These are phyloP conservation scores for Monochamus saltuarius DNA, from an alignment of 1,140 invertebrate species.

Conservation along the genomic window DNA sequence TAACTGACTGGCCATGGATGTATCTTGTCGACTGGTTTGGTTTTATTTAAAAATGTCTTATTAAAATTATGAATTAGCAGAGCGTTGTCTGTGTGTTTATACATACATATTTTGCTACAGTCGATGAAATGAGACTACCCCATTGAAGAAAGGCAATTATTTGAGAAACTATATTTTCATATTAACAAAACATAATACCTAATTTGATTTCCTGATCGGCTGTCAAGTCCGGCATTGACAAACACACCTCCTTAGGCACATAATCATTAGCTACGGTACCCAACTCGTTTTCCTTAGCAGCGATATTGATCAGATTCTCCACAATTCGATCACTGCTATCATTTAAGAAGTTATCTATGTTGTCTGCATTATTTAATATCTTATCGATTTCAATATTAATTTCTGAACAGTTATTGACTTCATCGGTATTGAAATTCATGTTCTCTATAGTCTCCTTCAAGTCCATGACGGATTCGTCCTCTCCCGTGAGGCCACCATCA, in stretches of 20 bases:
- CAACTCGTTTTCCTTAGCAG: conserved; percentile 5
- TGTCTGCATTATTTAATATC: conserved; percentile 24
- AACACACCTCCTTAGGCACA: conserved; percentile 31
- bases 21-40: no score
- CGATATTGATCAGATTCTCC: conserved; percentile 23
- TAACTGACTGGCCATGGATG: no score
- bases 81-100: no score
- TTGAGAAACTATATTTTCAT: background rate
- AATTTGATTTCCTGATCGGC: conserved; percentile 25
- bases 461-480: conserved; percentile 13
- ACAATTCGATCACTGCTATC: conserved; percentile 24
- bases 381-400: conserved; percentile 31
- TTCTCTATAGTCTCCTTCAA: conserved; percentile 32
- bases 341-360: conserved; percentile 26
- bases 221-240: conserved; percentile 48
- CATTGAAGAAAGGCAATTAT: no score
- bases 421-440: conserved; percentile 32
- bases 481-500: background rate
- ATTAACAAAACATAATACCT: background rate
- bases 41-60: no score
- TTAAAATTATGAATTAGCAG: no score
- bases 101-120: no score
- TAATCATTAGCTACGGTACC: background rate
- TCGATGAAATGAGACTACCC: no score
- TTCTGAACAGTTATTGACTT: conserved; percentile 19